Conservation (phyloP, 2,797 vertebrate genomes). For the Myotis findleyi region DNA sequence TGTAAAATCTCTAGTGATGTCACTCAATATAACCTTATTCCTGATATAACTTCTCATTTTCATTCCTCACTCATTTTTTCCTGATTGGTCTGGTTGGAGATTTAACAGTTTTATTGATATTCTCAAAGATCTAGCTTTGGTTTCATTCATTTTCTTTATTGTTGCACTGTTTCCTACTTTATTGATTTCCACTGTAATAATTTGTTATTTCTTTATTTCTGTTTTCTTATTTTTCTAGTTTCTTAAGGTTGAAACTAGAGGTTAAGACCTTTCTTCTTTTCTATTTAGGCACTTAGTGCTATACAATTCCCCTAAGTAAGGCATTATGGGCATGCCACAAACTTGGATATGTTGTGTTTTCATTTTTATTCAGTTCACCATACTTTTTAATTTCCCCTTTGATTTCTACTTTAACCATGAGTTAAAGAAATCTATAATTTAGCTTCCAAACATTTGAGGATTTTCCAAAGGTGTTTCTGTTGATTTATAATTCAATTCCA, state of each 20-base stretch:
- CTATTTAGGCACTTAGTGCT: not conserved
- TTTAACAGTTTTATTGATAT: not conserved
- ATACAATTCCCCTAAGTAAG: not conserved
- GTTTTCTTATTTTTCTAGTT: not conserved
- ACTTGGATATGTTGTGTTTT: not conserved
- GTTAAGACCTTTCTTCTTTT: not conserved
- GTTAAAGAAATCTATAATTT: slow-evolving; percentile 40
- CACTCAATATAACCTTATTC: not conserved
- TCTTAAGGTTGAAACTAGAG: not conserved
- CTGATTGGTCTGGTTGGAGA: not conserved
- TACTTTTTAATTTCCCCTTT: not conserved
- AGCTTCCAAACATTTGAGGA: not conserved
- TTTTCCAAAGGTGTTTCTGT: slow-evolving; percentile 18
- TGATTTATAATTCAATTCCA: slow-evolving; percentile 39
- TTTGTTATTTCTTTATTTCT: slow-evolving; percentile 17
- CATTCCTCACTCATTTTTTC: not conserved
- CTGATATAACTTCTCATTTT: not conserved
- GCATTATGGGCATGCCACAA: not conserved
- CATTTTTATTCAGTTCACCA: slow-evolving; percentile 40
- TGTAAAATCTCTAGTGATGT: not conserved
- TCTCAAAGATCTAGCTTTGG: not conserved
- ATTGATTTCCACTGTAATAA: not conserved
- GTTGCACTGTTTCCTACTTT: not conserved
- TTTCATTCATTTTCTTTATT: not conserved
- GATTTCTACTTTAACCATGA: not conserved